These are phyloP conservation scores for Cynopterus brachyotis DNA, from an alignment of 2,113 vertebrate genomes.

Conservation along the genomic window DNA sequence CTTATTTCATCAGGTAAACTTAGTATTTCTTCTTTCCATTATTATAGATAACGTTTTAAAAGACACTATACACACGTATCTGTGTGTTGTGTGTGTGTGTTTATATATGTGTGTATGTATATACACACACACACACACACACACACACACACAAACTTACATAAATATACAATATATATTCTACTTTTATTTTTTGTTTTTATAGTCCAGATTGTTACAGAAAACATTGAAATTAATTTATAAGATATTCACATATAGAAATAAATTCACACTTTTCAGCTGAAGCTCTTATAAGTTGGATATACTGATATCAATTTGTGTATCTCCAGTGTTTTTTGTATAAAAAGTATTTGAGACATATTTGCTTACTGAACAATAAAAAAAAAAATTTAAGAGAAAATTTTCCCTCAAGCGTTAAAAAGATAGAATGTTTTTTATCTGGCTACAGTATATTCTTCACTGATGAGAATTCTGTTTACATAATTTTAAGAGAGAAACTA, in stretches of 20 bases:
- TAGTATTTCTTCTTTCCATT: background rate
- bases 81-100: no score
- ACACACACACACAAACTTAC: background rate
- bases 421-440: background rate
- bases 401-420: background rate
- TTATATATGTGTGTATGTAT: background rate
- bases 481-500: background rate
- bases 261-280: background rate
- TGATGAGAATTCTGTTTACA: background rate
- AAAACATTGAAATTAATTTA: background rate
- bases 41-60: background rate
- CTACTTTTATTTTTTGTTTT: background rate
- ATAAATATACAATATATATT: background rate
- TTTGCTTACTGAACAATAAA: background rate
- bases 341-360: background rate
- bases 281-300: background rate
- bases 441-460: background rate
- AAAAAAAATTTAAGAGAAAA: background rate
- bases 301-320: background rate
- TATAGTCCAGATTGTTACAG: background rate
- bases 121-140: background rate
- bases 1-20: background rate
- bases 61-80: background rate
- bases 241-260: background rate
- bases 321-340: background rate